Conservation (phyloP, 2,113 vertebrate genomes). For the Chloropsis cyanopogon region DNA sequence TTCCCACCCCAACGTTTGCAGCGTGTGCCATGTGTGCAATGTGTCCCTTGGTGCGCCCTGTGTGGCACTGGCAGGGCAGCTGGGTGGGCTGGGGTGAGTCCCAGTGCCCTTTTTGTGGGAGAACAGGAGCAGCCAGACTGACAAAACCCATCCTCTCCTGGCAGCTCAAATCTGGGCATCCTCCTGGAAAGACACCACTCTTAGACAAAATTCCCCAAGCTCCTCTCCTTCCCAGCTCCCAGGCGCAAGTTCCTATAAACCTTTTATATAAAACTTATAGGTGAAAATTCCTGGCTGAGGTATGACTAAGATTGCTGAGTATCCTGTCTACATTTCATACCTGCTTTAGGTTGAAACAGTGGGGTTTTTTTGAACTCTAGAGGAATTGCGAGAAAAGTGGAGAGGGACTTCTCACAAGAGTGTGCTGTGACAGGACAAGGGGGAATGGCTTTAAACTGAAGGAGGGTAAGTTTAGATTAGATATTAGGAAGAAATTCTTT, state of each 20-base stretch:
- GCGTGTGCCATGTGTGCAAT: fast-evolving
- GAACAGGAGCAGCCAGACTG: background rate
- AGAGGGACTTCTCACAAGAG: background rate
- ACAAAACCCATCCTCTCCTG: background rate
- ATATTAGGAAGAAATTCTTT: background rate
- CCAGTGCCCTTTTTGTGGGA: background rate
- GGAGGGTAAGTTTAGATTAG: background rate
- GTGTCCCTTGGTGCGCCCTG: fast-evolving
- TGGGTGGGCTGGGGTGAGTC: fast-evolving
- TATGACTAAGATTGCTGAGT: background rate
- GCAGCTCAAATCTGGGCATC: background rate
- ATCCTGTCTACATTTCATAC: background rate
- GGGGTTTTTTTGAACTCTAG: background rate
- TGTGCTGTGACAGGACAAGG: background rate
- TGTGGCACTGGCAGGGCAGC: background rate
- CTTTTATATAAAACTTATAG: background rate
- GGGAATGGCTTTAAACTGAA: background rate
- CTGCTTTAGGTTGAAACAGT: background rate
- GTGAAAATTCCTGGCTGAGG: background rate
- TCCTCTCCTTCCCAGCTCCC: background rate
- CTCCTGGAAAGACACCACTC: background rate
- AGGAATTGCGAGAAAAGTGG: background rate
- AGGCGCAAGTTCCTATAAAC: background rate
- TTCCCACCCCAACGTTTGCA: background rate
- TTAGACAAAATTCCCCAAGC: fast-evolving